These are phyloP conservation scores for Drosophila peninsularis DNA, from an alignment of 2,888 invertebrate species.

Conservation along the genomic window DNA sequence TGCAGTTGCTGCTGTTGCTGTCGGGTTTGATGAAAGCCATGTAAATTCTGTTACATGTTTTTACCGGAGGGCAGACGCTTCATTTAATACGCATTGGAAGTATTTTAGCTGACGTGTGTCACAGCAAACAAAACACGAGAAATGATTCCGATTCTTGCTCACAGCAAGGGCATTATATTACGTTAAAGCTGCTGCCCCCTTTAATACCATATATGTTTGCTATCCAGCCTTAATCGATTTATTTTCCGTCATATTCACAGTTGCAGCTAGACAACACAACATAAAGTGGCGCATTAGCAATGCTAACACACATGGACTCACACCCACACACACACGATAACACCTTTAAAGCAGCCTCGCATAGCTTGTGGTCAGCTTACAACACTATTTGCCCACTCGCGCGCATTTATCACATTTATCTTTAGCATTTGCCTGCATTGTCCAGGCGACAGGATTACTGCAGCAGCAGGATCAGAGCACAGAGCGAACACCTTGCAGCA, in stretches of 20 bases:
- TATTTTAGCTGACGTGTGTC: conserved; percentile 8
- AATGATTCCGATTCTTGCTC: not conserved
- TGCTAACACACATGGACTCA: conserved; percentile 17
- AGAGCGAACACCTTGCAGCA: conserved; percentile 50
- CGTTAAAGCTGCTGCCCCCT: too few relatives aligned
- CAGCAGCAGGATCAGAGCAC: not conserved
- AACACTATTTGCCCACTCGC: conserved; percentile 69
- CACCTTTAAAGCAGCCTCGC: conserved; percentile 28
- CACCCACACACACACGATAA: not conserved
- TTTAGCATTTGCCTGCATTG: conserved; percentile 51
- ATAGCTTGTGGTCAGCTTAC: conserved; percentile 75
- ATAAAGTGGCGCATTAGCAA: conserved; percentile 49
- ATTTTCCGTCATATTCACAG: conserved; percentile 1
- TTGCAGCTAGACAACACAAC: conserved; percentile 15
- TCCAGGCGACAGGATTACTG: conserved; percentile 22
- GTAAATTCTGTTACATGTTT: conserved; percentile 45
- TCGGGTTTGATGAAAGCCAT: conserved; percentile 50
- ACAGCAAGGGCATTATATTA: too few relatives aligned
- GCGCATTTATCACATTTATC: conserved; percentile 78
- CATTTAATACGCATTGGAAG: conserved; percentile 26
- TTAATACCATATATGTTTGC: too few relatives aligned
- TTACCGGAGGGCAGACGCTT: conserved; percentile 6
- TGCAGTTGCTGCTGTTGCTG: conserved; percentile 33
- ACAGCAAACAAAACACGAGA: not conserved
- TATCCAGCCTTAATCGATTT: not conserved